Percentiles rank a stretch among this genome's conserved stretches.
These are phyloP conservation scores for Drosophila parabipectinata DNA, from an alignment of 1,140 invertebrate species.

Conservation along the genomic window DNA sequence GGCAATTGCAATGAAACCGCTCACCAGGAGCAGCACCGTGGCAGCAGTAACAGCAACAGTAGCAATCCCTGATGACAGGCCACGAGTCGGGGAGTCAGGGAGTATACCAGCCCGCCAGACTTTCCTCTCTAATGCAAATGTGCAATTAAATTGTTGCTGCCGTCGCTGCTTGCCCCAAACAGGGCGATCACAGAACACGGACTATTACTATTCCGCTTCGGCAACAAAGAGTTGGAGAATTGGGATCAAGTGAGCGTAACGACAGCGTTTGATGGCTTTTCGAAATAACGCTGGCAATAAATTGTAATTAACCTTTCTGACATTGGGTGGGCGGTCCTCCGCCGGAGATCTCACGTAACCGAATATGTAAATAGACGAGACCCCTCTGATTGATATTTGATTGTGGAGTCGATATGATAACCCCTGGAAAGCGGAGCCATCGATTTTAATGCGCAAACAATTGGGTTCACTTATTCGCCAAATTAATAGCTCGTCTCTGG, in stretches of 20 bases:
- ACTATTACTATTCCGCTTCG: background rate
- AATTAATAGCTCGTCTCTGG: constrained; percentile 48
- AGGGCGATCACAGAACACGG: constrained; percentile 68
- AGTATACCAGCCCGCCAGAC: constrained; percentile 12
- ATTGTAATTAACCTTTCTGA: constrained; percentile 75
- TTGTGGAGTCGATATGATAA: constrained; percentile 22
- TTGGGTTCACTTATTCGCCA: constrained; percentile 54
- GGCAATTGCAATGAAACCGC: constrained; percentile 66
- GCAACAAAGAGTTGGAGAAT: constrained; percentile 5
- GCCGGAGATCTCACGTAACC: constrained; percentile 5
- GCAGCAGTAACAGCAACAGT: constrained; percentile 31
- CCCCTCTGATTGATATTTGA: constrained; percentile 23
- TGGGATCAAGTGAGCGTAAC: constrained; percentile 63
- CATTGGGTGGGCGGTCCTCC: constrained; percentile 34
- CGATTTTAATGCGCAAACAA: constrained; percentile 46
- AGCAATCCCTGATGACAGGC: constrained; percentile 49
- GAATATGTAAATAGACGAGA: constrained; percentile 7
- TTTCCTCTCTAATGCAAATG: constrained; percentile 78
- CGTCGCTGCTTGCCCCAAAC: constrained; percentile 44
- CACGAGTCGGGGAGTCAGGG: constrained; percentile 16
- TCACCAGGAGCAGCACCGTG: constrained; percentile 53
- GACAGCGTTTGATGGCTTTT: constrained; percentile 44
- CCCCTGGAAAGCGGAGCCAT: constrained; percentile 14
- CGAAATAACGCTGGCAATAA: constrained; percentile 65
- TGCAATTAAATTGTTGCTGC: constrained; percentile 80